phyloP scores from a whole-genome alignment of 2,113 vertebrate genomes.

The human (Homo sapiens) region DNA sequence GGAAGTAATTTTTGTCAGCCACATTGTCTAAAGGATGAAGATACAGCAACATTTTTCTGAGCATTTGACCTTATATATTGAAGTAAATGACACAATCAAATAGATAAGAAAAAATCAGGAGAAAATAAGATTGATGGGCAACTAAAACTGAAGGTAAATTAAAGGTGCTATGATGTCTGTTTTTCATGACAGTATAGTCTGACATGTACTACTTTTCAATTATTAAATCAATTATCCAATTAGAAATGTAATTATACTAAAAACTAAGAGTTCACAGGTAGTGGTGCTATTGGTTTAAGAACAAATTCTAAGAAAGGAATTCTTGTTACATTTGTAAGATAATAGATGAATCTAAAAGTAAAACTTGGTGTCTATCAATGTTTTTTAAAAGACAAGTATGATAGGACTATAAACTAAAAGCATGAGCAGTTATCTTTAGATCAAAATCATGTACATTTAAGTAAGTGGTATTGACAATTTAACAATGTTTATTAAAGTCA shows the following conservation, averaged over 20 bases:
- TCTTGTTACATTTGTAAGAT: neutral
- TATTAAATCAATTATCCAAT: slow-evolving; percentile 2
- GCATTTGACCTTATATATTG: neutral
- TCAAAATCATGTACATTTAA: slow-evolving; percentile 1
- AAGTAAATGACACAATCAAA: neutral
- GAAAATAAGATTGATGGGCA: neutral
- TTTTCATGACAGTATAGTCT: neutral
- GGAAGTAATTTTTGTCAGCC: neutral
- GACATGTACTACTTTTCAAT: neutral
- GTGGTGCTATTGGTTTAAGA: neutral
- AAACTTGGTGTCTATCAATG: neutral
- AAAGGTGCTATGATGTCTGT: neutral
- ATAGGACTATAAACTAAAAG: slow-evolving; percentile 29
- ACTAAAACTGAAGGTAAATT: neutral
- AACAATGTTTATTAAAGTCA: slow-evolving; percentile 24
- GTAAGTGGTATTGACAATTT: slow-evolving; percentile 29
- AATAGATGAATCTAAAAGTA: neutral
- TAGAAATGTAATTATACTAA: slow-evolving; percentile 28
- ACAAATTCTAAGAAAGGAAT: neutral
- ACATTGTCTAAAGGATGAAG: neutral
- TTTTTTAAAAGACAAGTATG: neutral
- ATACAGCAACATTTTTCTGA: neutral
- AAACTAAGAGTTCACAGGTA: neutral
- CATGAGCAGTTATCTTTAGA: neutral
- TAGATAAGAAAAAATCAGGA: neutral